Base-by-base conservation (phyloP, 1,140 invertebrate genomes). In the Phocides pigmalion region DNA sequence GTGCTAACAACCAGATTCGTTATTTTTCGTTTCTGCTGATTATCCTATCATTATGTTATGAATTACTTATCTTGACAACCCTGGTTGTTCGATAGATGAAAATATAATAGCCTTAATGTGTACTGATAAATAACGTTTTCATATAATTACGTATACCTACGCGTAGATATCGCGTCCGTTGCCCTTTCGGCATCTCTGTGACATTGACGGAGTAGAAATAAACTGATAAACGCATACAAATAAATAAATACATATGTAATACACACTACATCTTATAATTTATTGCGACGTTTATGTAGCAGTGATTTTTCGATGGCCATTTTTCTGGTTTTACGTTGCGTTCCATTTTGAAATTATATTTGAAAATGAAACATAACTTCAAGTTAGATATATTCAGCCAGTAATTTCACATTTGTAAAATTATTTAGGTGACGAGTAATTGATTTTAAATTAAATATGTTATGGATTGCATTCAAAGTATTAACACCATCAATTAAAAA, bases 161-260 rank as follows among this genome's bases (percentile, higher is more conserved):
- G 72, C 76, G 76, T 65, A 86, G 84, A 89, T 88, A 89, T 69
- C 65, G 79, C 81, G 88, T 84, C 76, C 88, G 82, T 88, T 89
- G 88, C 84, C 87, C 88, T 84, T 79, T 70, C 80, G 66, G 70
- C 85, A 85, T 85, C 83, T 85, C 87, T 75, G 85, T 89, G 88
- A 90, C 88, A 90, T 90, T 90, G 88, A 89, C 81, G 74, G 67
- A 81, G 76, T 82, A 82, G 80, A 87, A 87, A 89, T 79, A 89
- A 74, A 76, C 72, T 81, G 87, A 87, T 90, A 90, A 86, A 69
- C 63, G 67, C 70, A 82, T 61, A 81, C 75, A 78, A 75, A 81
- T 72, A 80, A 78, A 76, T 78, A 79, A 65, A 69, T 81, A 74
- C 56, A 63, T 79, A 75, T 68, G 69, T 75, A 68, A 68, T 67